A percentile compares a stretch with the other conserved stretches of the same genome.
Evolutionary conservation across 2,113 vertebrate genomes (phyloP).

Genomic region (Coptodon bakossiorum): DNA sequence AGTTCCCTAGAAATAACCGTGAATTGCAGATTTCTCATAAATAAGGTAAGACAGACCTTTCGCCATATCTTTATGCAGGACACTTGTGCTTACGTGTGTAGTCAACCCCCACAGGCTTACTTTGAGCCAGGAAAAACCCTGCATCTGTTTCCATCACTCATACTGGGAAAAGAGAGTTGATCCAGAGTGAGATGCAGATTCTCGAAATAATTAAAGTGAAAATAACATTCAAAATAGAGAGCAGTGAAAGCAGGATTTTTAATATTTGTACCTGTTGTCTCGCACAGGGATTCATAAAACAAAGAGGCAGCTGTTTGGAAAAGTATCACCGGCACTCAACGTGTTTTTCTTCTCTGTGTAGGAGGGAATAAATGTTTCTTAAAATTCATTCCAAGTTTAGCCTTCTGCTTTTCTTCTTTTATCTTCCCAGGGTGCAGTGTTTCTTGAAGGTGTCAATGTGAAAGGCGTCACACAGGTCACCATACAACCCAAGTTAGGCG

Average conservation of each 20-base stretch:
- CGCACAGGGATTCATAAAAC: neutral
- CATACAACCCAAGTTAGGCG: conserved; percentile 86
- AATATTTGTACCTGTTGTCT: neutral
- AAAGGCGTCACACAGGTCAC: conserved; percentile 90
- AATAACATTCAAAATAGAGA: neutral
- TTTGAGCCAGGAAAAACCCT: neutral
- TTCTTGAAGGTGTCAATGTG: conserved; percentile 90
- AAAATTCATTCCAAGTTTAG: neutral
- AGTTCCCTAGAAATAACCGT: neutral
- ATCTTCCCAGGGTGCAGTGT: conserved; percentile 82
- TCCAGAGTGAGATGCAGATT: neutral
- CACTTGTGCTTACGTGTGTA: neutral
- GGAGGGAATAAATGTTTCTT: conserved; percentile 18
- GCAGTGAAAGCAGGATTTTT: neutral
- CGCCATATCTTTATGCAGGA: neutral
- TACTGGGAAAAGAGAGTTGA: neutral
- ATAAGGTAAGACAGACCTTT: neutral
- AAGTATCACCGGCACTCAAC: neutral
- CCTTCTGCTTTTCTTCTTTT: conserved; percentile 8
- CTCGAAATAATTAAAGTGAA: neutral
- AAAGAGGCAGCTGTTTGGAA: conserved; percentile 14
- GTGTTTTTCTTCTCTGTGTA: conserved; percentile 5
- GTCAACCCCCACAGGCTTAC: neutral
- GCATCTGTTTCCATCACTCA: neutral
- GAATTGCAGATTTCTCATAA: neutral